Base-by-base conservation (phyloP, 2,888 invertebrate genomes). In the Leucophora obtusa region DNA sequence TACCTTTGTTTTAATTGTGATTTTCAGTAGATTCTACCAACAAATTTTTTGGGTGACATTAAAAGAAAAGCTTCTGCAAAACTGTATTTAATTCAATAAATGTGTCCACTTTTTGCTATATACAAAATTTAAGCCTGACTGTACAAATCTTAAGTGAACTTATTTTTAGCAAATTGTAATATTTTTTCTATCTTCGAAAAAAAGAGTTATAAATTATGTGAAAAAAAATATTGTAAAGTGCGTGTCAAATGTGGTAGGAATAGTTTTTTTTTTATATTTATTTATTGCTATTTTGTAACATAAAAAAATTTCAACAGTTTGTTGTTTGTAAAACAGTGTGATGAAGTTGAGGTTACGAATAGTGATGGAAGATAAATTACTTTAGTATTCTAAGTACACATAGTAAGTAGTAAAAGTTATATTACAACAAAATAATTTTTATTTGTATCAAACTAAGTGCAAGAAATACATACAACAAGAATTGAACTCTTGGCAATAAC, bases 191-290 rank as follows among this genome's bases (percentile, higher is more conserved):
- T 14, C 43, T n/a, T 47, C 43, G 24, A 43, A 28, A 2, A 58
- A 53, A 56, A 9, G 17, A 33, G 76, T 53, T 71, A 77, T 77
- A 77, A 77, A 77, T 71, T 77, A 71, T 51, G n/a, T 58, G 28
- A 63, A 56, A 43, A 63, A 56, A 60, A 72, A n/a, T 62, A 15
- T 62, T 33, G 78, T 62, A 78, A 79, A 79, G 72, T 79, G 74
- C 74, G 74, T 79, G 79, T 79, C 79, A 79, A 79, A 74, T 74
- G 58, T 15, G 62, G 33, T 59, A 63, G 65, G 63, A 73, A 56
- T 56, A 58, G 43, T 47, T 47, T 47, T 47, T n/a, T 47, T 47
- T 47, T n/a, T n/a, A n/a, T n/a, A n/a, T n/a, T n/a, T n/a, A n/a
- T n/a, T n/a, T n/a, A n/a, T 43, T 43, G 1, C 14, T 35, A 17